Evolutionary conservation across 2,113 vertebrate genomes (phyloP).

Genomic region (Hippoglossus stenolepis): DNA sequence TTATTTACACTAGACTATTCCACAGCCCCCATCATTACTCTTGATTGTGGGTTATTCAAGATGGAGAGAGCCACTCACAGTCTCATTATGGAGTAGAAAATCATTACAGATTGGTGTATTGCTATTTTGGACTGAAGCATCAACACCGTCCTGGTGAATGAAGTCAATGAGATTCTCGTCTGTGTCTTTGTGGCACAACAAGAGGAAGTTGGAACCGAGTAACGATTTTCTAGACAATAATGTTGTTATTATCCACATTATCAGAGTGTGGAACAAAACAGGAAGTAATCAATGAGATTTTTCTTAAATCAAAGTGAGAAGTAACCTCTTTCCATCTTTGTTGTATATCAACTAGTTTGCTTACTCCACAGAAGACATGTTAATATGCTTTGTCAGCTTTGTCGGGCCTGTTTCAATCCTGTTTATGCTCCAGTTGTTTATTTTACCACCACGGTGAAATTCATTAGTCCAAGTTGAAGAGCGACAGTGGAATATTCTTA

Average conservation of each 20-base stretch:
- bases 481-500: not conserved
- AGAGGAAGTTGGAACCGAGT: not conserved
- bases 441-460: not conserved
- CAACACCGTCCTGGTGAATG: not conserved
- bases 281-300: too few relatives aligned
- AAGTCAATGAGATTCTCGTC: not conserved
- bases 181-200: not conserved
- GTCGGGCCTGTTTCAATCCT: too few relatives aligned
- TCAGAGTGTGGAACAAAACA: too few relatives aligned
- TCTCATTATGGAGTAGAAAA: slow-evolving; percentile 13
- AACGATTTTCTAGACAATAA: not conserved
- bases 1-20: not conserved
- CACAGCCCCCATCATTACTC: not conserved
- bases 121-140: not conserved
- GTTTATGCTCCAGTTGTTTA: not conserved
- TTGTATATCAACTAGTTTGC: too few relatives aligned
- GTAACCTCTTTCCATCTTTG: too few relatives aligned
- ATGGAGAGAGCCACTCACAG: slow-evolving; percentile 1
- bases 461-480: not conserved
- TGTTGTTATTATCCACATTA: too few relatives aligned
- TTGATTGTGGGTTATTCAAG: not conserved
- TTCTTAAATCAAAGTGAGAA: too few relatives aligned
- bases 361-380: too few relatives aligned
- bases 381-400: too few relatives aligned
- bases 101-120: slow-evolving; percentile 7